Base-by-base conservation (phyloP, 2,888 invertebrate species). In the Lamproptera curius region DNA sequence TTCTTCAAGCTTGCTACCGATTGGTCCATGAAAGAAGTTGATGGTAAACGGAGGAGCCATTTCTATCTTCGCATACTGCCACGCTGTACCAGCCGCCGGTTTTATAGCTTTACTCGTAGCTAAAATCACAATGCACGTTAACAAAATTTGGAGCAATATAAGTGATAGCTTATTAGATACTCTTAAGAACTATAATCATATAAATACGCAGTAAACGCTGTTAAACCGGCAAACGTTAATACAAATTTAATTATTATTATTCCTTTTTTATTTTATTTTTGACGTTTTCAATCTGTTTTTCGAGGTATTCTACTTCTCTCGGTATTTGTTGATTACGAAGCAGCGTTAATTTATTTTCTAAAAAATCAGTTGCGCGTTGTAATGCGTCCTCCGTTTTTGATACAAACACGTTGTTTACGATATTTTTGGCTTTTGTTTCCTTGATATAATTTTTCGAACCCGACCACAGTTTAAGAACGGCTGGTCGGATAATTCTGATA, bases 21-120 rank as follows among this genome's bases (percentile, higher is more conserved):
- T 34, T 10, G 67, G 52, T 10, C 82, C 84, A 42, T 67, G 55
- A 42, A 83, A 69, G 3, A 74, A 65, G 11, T 51, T 46, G 16
- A 59, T 41, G 9, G 76, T 75, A 60, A 70, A 55, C 0, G 86
- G 85, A n/a, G 86, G 86, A 26, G 66, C 70, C 39, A 71, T 62
- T 71, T 87, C 86, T n/a, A 69, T 61, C 67, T 84, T 87, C 20
- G 73, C 64, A 56, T 85, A 87, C 40, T 67, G 62, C 86, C 86
- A 87, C 23, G 70, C 61, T 28, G 50, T 60, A 42, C 57, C 61
- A 51, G 71, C 50, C 15, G 50, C 53, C 11, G 71, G 64, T 43
- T 54, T 70, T 13, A 73, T 5, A 8, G 56, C 50, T 57, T 72
- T 69, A 46, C 70, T 58, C 23, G 63, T 49, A 50, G 58, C 85